Conservation (phyloP, 92 coral and sea anemone species). For the Epizoanthus fatuus region DNA sequence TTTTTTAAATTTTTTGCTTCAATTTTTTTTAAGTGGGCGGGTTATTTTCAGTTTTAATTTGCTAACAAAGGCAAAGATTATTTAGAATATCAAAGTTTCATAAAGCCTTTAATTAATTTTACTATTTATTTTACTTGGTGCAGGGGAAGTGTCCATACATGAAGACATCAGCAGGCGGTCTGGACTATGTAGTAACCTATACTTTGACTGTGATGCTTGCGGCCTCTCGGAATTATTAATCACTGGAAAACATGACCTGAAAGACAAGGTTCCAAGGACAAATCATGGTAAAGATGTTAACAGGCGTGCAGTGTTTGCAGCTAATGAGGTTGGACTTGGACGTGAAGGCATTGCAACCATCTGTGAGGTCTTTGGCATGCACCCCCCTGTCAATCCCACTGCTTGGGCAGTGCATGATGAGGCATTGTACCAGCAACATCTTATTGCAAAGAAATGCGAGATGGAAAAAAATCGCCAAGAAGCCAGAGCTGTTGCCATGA, state of each 20-base stretch:
- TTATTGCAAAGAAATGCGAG: background rate
- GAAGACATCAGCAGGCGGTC: no score
- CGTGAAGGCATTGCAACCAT: slow-evolving; percentile 35
- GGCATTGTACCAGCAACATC: slow-evolving; percentile 8
- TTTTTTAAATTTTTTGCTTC: no score
- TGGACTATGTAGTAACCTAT: no score
- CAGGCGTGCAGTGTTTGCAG: slow-evolving; percentile 23
- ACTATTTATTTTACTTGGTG: no score
- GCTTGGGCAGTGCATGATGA: slow-evolving; percentile 17
- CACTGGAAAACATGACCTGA: background rate
- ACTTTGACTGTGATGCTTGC: no score
- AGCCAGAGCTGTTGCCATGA: background rate
- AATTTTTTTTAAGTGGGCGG: no score
- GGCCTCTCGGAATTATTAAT: no score
- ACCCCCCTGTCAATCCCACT: background rate
- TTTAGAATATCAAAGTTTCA: no score
- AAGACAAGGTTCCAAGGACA: slow-evolving; percentile 18
- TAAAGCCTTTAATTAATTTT: no score
- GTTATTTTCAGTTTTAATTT: no score
- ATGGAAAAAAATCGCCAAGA: background rate
- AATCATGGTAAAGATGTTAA: slow-evolving; percentile 30
- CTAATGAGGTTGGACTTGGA: slow-evolving; percentile 42
- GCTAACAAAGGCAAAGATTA: no score
- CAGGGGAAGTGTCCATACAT: no score
- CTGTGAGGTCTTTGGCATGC: slow-evolving; percentile 28